Base-by-base conservation (phyloP, 1,140 invertebrate genomes). In the Bombus confusus region DNA sequence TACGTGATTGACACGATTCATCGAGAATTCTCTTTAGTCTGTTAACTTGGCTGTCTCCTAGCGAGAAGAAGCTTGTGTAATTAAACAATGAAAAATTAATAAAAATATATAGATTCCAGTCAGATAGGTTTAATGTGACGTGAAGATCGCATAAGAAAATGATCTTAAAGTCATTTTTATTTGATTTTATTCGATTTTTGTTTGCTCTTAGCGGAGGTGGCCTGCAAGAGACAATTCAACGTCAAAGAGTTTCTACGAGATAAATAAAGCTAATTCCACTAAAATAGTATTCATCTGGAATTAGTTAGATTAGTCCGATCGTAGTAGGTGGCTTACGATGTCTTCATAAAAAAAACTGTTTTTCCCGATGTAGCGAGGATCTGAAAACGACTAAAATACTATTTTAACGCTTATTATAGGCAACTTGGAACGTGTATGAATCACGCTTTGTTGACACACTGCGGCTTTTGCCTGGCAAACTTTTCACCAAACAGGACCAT, bases 401-500 rank as follows among this genome's bases (percentile, higher is more conserved):
- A 13, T 39, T 41, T 3, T 9, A 31, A 5, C 37, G 8, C 37
- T 78, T 22, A 43, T 69, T 34, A 22, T 37, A 34, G n/a, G 31
- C n/a, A 34, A 28, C 0, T 22, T 31, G 13, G 34, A 22, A 4
- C 15, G 2, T 22, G 15, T 8, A 31, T 85, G 84, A 81, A 59
- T 85, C 83, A 75, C 6, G 22, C 57, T 74, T 34, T 81, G 57
- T 85, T 74, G 43, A 81, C 37, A 74, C 28, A 22, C 0, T 22
- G 5, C 25, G 2, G 25, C 31, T 85, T 25, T 64, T 62, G 37
- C n/a, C 3, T 25, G 13, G 28, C 0, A 34, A 34, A 62, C 25
- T 57, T 69, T 81, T 47, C 15, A 25, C n/a, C 28, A 81, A 81
- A 85, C 78, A 85, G 52, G 31, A 1, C 37, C 37, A 43, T 85